These are phyloP conservation scores for Campylomormyrus numenius DNA, from an alignment of 2,113 vertebrate species.

Conservation along the genomic window DNA sequence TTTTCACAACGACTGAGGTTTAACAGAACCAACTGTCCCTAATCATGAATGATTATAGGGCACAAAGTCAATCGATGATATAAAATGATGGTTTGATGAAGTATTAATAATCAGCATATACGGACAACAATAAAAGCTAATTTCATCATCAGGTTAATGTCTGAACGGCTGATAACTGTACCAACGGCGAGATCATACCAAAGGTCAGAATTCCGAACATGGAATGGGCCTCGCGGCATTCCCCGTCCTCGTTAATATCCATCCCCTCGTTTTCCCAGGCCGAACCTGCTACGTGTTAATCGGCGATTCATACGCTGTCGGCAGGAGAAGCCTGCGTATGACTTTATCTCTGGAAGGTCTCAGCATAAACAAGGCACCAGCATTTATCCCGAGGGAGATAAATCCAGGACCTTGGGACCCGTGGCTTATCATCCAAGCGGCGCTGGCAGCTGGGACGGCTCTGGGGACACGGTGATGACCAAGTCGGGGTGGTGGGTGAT, in stretches of 20 bases:
- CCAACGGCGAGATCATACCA: neutral
- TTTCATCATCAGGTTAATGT: neutral
- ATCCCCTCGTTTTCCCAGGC: neutral
- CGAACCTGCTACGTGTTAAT: neutral
- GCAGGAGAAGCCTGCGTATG: conserved; percentile 54
- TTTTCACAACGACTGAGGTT: neutral
- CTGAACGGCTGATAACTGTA: neutral
- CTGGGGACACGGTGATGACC: neutral
- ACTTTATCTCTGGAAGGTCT: conserved; percentile 55
- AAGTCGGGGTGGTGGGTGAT: neutral
- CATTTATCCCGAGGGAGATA: conserved; percentile 51
- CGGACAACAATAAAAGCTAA: neutral
- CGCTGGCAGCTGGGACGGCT: neutral
- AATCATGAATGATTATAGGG: neutral
- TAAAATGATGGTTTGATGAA: neutral
- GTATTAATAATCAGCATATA: neutral
- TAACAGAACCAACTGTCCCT: neutral
- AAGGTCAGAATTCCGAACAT: neutral
- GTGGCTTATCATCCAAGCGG: neutral
- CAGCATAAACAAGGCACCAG: conserved; percentile 44
- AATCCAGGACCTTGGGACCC: conserved; percentile 49
- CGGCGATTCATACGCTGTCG: conserved; percentile 42
- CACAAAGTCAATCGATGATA: neutral
- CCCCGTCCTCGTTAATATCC: neutral
- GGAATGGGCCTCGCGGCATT: neutral